Evolutionary conservation across 1,140 invertebrate species (phyloP), one percentile per base, ranked within the genome.

Genomic region (Oppia nitens): DNA sequence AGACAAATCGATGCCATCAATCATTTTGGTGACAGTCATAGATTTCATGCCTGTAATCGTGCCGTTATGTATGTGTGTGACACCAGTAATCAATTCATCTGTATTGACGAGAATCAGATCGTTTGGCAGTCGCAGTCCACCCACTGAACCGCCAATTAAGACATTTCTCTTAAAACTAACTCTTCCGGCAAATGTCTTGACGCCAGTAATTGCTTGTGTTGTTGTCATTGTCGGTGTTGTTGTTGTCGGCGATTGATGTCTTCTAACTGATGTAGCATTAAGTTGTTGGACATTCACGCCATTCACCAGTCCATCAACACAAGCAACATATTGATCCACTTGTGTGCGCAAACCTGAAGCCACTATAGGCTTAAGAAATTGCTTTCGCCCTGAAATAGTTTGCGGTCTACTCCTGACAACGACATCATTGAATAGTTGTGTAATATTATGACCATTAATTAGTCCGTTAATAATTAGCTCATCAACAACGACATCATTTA

Each of bases 271-370:
- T 20, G 53, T 27, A 9, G 9, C 4, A 26, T 54, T 32, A 9
- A 54, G 28, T 54, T 32, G 4, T 11, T 6, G 4, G n/a, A 54
- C 12, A 26, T 54, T 20, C 9, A 54, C 24, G 23, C 53, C 28
- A 54, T 54, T 54, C 24, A 54, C 28, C 4, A 54, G 53, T 6
- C 53, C 53, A 54, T 25, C 20, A 20, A 54, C 24, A n/a, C n/a
- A n/a, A 27, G 4, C 12, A 27, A 54, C n/a, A 20, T 25, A 20
- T 9, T 12, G 11, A 25, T 14, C n/a, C 9, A 54, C 28, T 20
- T 20, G 53, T 6, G 20, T 4, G 12, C n/a, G 24, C 12, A 9
- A n/a, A 32, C 25, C 25, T 47, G 9, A 6, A 9, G 27, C 53
- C 20, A 27, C 6, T 14, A 32, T 9, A 9, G n/a, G 24, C 20